Evolutionary conservation across 2,888 invertebrate species (phyloP).

Genomic region (Fragum whitleyi): DNA sequence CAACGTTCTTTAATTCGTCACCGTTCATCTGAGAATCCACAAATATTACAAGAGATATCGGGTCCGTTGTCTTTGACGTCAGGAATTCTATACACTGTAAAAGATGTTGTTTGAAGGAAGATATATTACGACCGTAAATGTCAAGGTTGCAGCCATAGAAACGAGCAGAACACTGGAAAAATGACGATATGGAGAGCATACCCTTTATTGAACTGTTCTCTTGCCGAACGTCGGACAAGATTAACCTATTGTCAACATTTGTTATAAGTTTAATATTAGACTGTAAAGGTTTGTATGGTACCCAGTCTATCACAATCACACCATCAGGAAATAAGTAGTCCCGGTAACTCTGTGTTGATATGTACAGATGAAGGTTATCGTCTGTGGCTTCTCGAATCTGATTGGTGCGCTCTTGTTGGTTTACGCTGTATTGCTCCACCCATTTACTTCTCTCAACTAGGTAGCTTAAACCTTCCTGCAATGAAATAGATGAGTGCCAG

Average conservation of each 20-base stretch:
- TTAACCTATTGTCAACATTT: background rate
- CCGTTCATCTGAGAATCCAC: background rate
- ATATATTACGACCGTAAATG: background rate
- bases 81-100: background rate
- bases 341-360: background rate
- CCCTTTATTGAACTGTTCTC: background rate
- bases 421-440: background rate
- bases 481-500: too few species aligned
- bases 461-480: constrained; percentile 4
- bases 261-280: background rate
- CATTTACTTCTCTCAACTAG: background rate
- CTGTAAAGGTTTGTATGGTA: background rate
- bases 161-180: background rate
- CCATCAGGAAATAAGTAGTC: background rate
- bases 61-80: background rate
- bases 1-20: background rate
- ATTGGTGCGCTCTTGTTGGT: background rate
- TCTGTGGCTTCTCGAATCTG: background rate
- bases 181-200: background rate
- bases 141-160: background rate
- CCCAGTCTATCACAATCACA: background rate
- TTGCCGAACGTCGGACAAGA: background rate
- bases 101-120: background rate
- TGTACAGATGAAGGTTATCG: background rate
- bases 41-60: background rate